Evolutionary conservation across 2,888 invertebrate genomes (phyloP).

Genomic region (Chrysolina oricalcia): DNA sequence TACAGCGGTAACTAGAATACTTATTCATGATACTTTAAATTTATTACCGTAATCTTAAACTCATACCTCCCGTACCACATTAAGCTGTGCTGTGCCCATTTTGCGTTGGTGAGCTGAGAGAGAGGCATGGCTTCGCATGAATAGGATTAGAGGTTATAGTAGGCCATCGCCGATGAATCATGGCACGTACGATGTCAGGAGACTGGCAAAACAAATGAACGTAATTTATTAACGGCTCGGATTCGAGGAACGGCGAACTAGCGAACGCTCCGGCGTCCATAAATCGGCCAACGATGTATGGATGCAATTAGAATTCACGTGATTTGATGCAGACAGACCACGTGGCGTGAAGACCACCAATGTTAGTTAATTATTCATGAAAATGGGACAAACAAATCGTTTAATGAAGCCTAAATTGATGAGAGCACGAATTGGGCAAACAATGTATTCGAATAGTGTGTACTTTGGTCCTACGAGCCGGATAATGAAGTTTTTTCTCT

Average conservation of each 20-base stretch:
- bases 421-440: too few species aligned
- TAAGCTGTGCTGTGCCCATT: slow-evolving; percentile 43
- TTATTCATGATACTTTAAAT: slow-evolving; percentile 26
- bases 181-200: slow-evolving; percentile 43
- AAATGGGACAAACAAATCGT: too few species aligned
- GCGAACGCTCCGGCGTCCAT: neutral
- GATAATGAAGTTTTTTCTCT: too few species aligned
- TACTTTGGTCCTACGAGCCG: too few species aligned
- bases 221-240: slow-evolving; percentile 39
- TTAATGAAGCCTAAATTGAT: too few species aligned
- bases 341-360: neutral
- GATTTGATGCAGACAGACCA: neutral
- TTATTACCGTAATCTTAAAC: slow-evolving; percentile 38
- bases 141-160: slow-evolving; percentile 52
- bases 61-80: slow-evolving; percentile 32
- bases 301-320: slow-evolving; percentile 4
- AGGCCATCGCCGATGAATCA: slow-evolving; percentile 52
- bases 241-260: neutral
- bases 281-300: slow-evolving; percentile 11
- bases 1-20: slow-evolving; percentile 13
- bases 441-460: too few species aligned
- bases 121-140: slow-evolving; percentile 46
- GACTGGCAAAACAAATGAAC: slow-evolving; percentile 49
- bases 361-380: neutral
- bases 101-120: slow-evolving; percentile 47